Evolutionary conservation across 1,140 invertebrate genomes (phyloP).

Genomic region (Neodiprion fabricii): DNA sequence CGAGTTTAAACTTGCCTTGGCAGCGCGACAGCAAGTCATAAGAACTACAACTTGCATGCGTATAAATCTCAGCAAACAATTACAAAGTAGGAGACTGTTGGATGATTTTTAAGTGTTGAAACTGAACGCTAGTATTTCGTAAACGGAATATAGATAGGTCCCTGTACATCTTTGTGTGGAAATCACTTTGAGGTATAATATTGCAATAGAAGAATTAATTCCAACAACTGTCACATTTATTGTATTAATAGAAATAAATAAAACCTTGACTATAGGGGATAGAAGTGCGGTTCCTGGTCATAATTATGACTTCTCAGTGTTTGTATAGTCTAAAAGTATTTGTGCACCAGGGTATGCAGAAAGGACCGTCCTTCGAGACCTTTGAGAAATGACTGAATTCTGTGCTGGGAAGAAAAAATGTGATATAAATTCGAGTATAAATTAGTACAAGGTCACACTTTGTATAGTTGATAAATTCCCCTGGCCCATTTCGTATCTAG

Average conservation of each 20-base stretch:
- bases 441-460: not conserved
- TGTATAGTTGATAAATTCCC: not conserved
- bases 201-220: not conserved
- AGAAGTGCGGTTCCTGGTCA: not conserved
- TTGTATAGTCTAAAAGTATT: not conserved
- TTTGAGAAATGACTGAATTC: not conserved
- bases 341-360: not conserved
- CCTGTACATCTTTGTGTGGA: not conserved
- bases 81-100: no score
- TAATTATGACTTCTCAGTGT: not conserved
- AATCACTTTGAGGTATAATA: not conserved
- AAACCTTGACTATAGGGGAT: not conserved
- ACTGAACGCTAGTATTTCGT: no score
- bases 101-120: no score
- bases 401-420: not conserved
- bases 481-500: not conserved
- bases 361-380: not conserved
- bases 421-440: not conserved
- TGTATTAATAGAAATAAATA: not conserved
- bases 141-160: no score
- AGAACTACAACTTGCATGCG: no score
- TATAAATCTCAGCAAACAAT: no score
- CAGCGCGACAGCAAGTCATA: no score
- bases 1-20: no score
- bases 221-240: not conserved